Evolutionary conservation across 2,888 invertebrate species (phyloP).

Genomic region (Dicyrtoma fusca): DNA sequence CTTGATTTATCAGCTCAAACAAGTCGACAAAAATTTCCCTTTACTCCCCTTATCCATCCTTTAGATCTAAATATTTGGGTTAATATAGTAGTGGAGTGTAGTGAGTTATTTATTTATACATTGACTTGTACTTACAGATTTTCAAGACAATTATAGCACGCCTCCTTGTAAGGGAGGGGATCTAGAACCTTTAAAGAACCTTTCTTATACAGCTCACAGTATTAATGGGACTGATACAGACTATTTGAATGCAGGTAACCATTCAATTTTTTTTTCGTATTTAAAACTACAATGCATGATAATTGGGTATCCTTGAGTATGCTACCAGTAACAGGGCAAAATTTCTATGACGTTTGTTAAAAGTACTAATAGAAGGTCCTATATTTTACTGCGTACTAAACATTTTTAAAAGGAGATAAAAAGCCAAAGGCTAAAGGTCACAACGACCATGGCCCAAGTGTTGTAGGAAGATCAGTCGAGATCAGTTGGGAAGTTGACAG

Average conservation of each 20-base stretch:
- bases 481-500: no score
- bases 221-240: slow-evolving; percentile 26
- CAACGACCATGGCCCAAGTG: no score
- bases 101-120: background rate
- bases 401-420: no score
- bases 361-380: no score
- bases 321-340: no score
- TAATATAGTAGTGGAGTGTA: background rate
- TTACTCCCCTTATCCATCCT: background rate
- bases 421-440: no score
- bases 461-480: no score
- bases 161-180: slow-evolving; percentile 38
- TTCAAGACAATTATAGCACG: slow-evolving; percentile 55
- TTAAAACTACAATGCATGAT: no score
- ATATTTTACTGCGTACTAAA: no score
- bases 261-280: no score
- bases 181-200: slow-evolving; percentile 15
- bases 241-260: slow-evolving; percentile 32
- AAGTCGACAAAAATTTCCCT: background rate
- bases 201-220: slow-evolving; percentile 15
- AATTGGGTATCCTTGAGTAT: no score
- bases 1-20: background rate
- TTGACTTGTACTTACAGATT: slow-evolving; percentile 45
- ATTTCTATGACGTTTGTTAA: no score
- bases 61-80: background rate